Evolutionary conservation across 1,140 invertebrate species (phyloP).

Genomic region (Brachionus sp.): DNA sequence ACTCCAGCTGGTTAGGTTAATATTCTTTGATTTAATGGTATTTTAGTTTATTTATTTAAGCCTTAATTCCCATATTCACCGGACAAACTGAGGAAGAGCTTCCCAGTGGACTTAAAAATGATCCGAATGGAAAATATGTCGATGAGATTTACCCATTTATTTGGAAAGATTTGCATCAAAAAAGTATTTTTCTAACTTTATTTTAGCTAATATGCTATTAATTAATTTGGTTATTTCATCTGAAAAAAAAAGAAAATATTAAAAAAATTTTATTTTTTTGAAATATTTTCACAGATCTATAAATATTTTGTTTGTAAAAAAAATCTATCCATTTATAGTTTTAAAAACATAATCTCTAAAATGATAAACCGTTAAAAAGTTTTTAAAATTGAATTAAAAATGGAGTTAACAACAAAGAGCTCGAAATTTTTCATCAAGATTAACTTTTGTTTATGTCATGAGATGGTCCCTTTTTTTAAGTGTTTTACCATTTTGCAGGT

Average conservation of each 20-base stretch:
- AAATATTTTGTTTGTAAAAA: too few species aligned
- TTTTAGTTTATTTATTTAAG: not conserved
- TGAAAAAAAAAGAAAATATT: too few species aligned
- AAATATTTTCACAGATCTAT: not conserved
- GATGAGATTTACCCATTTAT: slow-evolving; percentile 69
- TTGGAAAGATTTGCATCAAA: slow-evolving; percentile 51
- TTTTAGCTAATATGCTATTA: not conserved
- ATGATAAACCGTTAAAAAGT: too few species aligned
- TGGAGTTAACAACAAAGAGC: too few species aligned
- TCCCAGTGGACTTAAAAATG: slow-evolving; percentile 73
- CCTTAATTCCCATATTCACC: slow-evolving; percentile 71
- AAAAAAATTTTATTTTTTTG: not conserved
- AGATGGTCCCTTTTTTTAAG: too few species aligned
- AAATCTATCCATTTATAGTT: too few species aligned
- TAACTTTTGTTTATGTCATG: too few species aligned
- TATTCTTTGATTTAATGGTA: not conserved
- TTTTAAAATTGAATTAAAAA: too few species aligned
- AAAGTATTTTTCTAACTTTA: not conserved
- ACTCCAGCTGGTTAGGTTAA: slow-evolving; percentile 64
- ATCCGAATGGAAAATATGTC: slow-evolving; percentile 66
- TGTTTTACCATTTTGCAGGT: too few species aligned
- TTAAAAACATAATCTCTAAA: too few species aligned
- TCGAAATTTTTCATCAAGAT: too few species aligned
- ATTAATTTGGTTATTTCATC: too few species aligned
- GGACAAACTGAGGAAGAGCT: slow-evolving; percentile 78